phyloP scores from a whole-genome alignment of 2,888 invertebrate species.

The Oxyteleia sp. region DNA sequence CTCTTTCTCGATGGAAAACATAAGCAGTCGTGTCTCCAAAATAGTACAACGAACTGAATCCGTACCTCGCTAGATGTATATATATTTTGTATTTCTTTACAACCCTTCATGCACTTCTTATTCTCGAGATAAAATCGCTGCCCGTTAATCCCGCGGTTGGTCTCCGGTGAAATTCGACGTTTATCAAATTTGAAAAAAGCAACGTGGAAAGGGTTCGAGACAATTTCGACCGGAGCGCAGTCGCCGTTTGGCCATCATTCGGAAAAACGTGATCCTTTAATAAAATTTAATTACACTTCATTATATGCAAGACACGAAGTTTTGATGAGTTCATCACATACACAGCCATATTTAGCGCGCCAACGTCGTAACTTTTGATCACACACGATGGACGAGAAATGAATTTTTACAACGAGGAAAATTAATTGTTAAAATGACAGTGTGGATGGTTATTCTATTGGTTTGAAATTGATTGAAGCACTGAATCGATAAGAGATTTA shows the following conservation, averaged over 20 bases:
- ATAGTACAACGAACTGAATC: slow-evolving; percentile 2
- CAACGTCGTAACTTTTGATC: slow-evolving; percentile 40
- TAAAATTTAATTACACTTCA: slow-evolving; percentile 47
- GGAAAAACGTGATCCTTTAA: slow-evolving; percentile 39
- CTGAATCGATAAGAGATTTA: too few relatives aligned
- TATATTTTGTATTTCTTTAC: not conserved
- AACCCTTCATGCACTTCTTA: slow-evolving; percentile 14
- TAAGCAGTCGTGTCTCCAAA: slow-evolving; percentile 8
- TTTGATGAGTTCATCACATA: slow-evolving; percentile 61
- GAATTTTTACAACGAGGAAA: slow-evolving; percentile 5
- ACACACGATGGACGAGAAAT: slow-evolving; percentile 26
- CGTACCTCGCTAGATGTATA: slow-evolving; percentile 1
- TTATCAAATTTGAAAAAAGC: slow-evolving; percentile 43
- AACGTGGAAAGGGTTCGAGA: slow-evolving; percentile 18
- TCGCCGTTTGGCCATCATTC: slow-evolving; percentile 10
- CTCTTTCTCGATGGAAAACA: too few relatives aligned
- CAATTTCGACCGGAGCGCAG: slow-evolving; percentile 19
- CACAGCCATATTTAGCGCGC: slow-evolving; percentile 48
- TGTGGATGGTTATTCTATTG: too few relatives aligned
- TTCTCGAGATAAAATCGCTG: slow-evolving; percentile 20
- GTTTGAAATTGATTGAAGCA: too few relatives aligned
- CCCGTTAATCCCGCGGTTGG: slow-evolving; percentile 7
- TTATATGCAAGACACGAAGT: slow-evolving; percentile 59
- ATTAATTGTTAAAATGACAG: not conserved
- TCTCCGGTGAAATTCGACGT: slow-evolving; percentile 37